Base-by-base conservation (phyloP, 2,113 vertebrate species). In the Delphinus delphis region DNA sequence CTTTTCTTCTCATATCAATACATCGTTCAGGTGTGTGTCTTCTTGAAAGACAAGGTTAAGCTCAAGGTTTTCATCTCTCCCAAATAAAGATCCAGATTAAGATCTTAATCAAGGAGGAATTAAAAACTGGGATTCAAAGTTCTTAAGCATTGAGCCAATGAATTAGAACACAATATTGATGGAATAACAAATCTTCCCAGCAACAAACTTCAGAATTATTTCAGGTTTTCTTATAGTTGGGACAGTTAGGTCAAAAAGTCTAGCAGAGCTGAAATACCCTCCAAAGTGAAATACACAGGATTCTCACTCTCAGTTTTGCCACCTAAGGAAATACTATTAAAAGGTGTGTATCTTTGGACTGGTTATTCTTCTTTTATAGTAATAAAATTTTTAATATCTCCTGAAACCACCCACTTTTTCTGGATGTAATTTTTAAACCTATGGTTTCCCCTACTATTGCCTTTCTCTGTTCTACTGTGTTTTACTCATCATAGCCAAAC, bases 61-160 rank as follows among this genome's bases (percentile, higher is more conserved):
- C 33, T 47, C 41, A 90, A 84, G 76, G 6, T 25, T 80, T 96
- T 90, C 85, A 71, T 70, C 2, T 91, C 41, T 88, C 44, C 17
- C 47, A 86, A 92, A 47, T 67, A 94, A 85, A 93, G 65, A 89
- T 71, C 60, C 60, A 81, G 25, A 91, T 81, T 41, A 58, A 93
- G 50, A 44, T 65, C 17, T 36, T 94, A n/a, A n/a, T 85, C 50
- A 79, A 95, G 17, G 17, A 58, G 76, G n/a, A 79, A 44, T 13
- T 90, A 5, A 21, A 63, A 53, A 71, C 25, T 79, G 21, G 3
- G 71, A 50, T 58, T 60, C 65, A 7, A 96, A 87, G 21, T 83
- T 67, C 84, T 94, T 31, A 38, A 50, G 21, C 44, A 63, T 1
- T 28, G 23, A 96, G 26, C 58, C 31, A 86, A 28, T 44, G 38